Evolutionary conservation across 2,113 vertebrate genomes (phyloP), one percentile per base, ranked within the genome.

Genomic region (Etheostoma cragini): DNA sequence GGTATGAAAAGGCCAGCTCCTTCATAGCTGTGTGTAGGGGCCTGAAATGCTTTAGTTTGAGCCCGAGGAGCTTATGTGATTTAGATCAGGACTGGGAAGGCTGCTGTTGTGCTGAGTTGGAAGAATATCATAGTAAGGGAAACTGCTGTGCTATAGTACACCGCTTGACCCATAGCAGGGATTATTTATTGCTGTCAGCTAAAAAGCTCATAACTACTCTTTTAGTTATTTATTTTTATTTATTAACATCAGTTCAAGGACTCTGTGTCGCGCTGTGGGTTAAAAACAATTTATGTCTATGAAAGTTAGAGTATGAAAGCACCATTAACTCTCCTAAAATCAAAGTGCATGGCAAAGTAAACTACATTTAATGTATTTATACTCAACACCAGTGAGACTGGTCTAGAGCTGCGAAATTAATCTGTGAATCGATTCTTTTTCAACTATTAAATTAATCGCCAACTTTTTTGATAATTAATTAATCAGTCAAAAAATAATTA

Each of bases 131-230:
- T 22, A 65, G 83, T 57, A 72, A 81, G 83, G 69, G 73, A 89
- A 89, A 87, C 80, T 67, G 89, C 87, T 84, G 84, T 63, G 81
- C 78, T 81, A 56, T 67, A 72, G 63, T 60, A 54, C 77, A 74
- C 50, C 69, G 72, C 74, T 89, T 86, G 84, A 91, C 86, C 81
- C 63, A 49, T 68, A 50, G 78, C 81, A 33, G 68, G 62, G 61
- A 83, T 87, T 89, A 90, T 89, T 89, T 88, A 90, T 85, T 78
- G 82, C 85, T 86, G 85, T 87, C 88, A 74, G 64, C 75, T 88
- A 85, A 76, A 82, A 85, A 70, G 38, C 80, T 62, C 85, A 71
- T 82, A 85, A 82, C 74, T 88, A 62, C 69, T 62, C 49, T 65
- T 89, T 84, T 70, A 62, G 53, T 85, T 62, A 80, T 88, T 89